Conservation (phyloP, 2,113 vertebrate species). For the Thomomys bottae region DNA sequence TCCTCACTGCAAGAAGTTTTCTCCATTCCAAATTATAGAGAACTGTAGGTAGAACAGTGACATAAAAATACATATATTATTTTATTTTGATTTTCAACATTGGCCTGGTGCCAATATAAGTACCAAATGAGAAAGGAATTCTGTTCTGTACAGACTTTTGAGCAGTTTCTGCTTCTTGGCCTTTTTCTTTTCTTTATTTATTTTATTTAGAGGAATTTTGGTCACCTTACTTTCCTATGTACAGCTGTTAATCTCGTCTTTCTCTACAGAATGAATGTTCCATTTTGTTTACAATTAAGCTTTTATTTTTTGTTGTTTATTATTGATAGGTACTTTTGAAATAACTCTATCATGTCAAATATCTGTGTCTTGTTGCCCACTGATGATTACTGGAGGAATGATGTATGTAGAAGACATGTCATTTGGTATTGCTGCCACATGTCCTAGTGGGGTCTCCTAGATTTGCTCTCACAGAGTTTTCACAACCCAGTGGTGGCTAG, state of each 20-base stretch:
- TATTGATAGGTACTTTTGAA: neutral
- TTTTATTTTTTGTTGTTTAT: neutral
- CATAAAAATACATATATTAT: slow-evolving; percentile 58
- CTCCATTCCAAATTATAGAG: slow-evolving; percentile 65
- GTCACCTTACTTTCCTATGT: neutral
- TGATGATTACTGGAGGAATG: neutral
- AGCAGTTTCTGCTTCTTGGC: slow-evolving; percentile 55
- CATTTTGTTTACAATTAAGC: neutral
- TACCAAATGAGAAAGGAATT: slow-evolving; percentile 63
- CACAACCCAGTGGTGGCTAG: neutral
- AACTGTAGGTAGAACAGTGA: slow-evolving; percentile 14
- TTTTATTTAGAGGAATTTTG: neutral
- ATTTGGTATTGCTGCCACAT: neutral
- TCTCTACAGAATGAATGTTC: neutral
- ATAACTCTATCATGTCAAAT: neutral
- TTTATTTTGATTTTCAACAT: slow-evolving; percentile 72
- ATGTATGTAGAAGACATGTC: neutral
- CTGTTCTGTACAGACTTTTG: slow-evolving; percentile 66
- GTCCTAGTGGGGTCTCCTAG: neutral
- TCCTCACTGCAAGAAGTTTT: slow-evolving; percentile 35
- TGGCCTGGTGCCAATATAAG: slow-evolving; percentile 68
- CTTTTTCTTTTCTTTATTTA: neutral
- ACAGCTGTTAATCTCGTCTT: neutral
- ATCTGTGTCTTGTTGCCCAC: too few species aligned
- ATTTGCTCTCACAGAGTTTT: neutral